These are phyloP conservation scores for Acanthoscelides obtectus DNA, from an alignment of 2,888 invertebrate species.

Conservation along the genomic window DNA sequence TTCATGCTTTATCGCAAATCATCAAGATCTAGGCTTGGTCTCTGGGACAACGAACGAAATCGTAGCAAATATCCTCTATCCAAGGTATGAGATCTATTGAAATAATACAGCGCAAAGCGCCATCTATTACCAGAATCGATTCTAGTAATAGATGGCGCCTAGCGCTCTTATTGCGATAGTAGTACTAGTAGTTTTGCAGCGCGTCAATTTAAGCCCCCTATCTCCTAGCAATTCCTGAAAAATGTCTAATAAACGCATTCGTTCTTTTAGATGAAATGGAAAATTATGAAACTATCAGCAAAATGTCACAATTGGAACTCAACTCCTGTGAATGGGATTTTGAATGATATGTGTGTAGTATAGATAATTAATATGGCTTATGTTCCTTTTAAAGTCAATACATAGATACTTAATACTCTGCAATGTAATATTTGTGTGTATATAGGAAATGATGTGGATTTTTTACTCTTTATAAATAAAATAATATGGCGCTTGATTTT, in stretches of 20 bases:
- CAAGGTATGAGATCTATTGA: too few species aligned
- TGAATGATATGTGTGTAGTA: constrained; percentile 24
- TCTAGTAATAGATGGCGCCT: too few species aligned
- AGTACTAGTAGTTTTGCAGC: too few species aligned
- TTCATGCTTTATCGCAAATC: too few species aligned
- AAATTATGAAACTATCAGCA: constrained; percentile 55
- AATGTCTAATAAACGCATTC: not conserved
- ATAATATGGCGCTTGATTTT: not conserved
- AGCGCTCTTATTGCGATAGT: too few species aligned
- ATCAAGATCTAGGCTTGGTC: too few species aligned
- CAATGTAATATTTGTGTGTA: not conserved
- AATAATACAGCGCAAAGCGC: too few species aligned
- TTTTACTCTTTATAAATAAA: not conserved
- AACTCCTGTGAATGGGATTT: constrained; percentile 66
- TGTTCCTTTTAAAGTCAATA: constrained; percentile 1
- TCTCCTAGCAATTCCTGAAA: too few species aligned
- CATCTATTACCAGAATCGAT: too few species aligned
- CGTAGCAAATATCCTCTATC: too few species aligned
- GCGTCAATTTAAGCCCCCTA: too few species aligned
- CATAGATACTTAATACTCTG: not conserved
- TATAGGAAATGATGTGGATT: not conserved
- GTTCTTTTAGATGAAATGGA: constrained; percentile 57
- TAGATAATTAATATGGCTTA: not conserved
- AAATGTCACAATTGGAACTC: constrained; percentile 58
- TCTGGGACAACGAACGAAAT: too few species aligned